Evolutionary conservation across 2,113 vertebrate genomes (phyloP).

Genomic region (Setophaga coronata): DNA sequence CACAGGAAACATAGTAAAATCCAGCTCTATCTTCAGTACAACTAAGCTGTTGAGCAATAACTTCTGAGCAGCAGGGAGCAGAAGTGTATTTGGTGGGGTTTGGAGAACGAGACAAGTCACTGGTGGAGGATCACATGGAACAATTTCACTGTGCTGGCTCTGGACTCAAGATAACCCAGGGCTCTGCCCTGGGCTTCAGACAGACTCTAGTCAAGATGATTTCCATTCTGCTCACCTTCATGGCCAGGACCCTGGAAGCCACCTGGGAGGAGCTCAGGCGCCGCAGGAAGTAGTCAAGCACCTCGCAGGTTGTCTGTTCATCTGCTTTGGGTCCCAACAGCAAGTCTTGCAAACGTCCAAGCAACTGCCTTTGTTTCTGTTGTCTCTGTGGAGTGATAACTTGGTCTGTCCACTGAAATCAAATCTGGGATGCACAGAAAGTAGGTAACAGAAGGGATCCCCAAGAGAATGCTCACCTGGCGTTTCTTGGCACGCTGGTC

Average conservation of each 20-base stretch:
- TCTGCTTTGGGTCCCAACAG: slow-evolving; percentile 92
- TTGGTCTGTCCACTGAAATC: not conserved
- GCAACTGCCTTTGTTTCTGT: slow-evolving; percentile 94
- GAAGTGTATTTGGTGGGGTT: not conserved
- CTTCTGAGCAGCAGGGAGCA: not conserved
- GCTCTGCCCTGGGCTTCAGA: not conserved
- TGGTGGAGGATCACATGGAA: not conserved
- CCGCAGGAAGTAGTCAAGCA: slow-evolving; percentile 95
- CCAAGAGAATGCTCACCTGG: slow-evolving; percentile 74
- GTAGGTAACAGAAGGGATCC: not conserved
- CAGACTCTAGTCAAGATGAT: not conserved
- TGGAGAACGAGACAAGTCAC: not conserved
- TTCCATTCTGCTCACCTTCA: slow-evolving; percentile 83
- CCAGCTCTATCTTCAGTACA: not conserved
- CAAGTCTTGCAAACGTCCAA: slow-evolving; percentile 93
- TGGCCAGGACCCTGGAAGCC: slow-evolving; percentile 92
- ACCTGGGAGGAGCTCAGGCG: slow-evolving; percentile 95
- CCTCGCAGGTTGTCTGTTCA: slow-evolving; percentile 95
- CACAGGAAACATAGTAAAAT: not conserved
- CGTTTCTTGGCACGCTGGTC: slow-evolving; percentile 92
- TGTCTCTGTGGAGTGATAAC: slow-evolving; percentile 78
- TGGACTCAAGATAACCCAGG: not conserved
- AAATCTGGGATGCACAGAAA: not conserved
- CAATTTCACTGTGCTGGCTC: not conserved
- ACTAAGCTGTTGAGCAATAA: not conserved